Evolutionary conservation across 2,888 invertebrate species (phyloP).

Genomic region (Drosophila incognita): DNA sequence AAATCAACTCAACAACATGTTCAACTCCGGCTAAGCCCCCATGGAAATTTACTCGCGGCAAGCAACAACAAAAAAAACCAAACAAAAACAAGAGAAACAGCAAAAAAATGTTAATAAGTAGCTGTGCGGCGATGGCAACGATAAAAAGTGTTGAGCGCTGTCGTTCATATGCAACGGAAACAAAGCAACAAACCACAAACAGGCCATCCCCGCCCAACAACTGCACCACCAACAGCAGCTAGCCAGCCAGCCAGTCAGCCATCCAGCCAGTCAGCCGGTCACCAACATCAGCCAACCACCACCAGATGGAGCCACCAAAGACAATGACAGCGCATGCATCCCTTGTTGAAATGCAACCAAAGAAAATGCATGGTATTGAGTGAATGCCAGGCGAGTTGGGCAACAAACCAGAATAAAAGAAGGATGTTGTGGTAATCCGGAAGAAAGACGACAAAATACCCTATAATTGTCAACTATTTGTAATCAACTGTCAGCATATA

Average conservation of each 20-base stretch:
- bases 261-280: constrained; percentile 16
- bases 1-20: constrained; percentile 69
- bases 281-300: constrained; percentile 18
- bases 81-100: constrained; percentile 9
- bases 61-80: constrained; percentile 18
- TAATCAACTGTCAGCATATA: background rate
- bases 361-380: constrained; percentile 79
- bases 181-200: constrained; percentile 74
- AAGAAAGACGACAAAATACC: constrained; percentile 28
- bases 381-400: constrained; percentile 74
- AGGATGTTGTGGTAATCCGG: background rate
- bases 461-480: background rate
- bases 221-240: constrained; percentile 1
- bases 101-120: constrained; percentile 70
- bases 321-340: constrained; percentile 52
- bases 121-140: constrained; percentile 65
- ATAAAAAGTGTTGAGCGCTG: constrained; percentile 76
- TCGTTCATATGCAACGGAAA: constrained; percentile 74
- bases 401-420: constrained; percentile 55
- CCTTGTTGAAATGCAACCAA: constrained; percentile 72
- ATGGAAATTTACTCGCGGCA: constrained; percentile 69
- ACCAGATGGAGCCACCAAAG: constrained; percentile 46
- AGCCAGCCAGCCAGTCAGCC: constrained; percentile 9
- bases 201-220: constrained; percentile 11
- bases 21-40: constrained; percentile 62